Percentiles rank a stretch among this genome's conserved stretches.
Evolutionary conservation across 2,113 vertebrate species (phyloP).

Genomic region (Gnathonemus echidnorhynchus): DNA sequence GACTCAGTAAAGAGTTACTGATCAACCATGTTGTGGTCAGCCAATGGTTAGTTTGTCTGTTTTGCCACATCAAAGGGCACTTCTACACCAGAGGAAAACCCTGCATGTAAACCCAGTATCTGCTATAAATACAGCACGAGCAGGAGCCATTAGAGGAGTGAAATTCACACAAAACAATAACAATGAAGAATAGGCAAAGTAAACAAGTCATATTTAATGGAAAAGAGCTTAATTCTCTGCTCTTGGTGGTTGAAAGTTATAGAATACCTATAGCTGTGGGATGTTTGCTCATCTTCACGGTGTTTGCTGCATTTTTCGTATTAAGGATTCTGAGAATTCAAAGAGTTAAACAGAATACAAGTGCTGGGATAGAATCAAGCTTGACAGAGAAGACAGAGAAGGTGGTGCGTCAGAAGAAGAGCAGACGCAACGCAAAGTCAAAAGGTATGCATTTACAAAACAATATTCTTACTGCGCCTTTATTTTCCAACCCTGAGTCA

Average conservation of each 20-base stretch:
- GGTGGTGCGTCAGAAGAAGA: neutral
- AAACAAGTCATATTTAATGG: constrained; percentile 7
- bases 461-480: neutral
- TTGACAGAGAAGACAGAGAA: neutral
- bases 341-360: constrained; percentile 36
- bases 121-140: neutral
- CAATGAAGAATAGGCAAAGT: constrained; percentile 31
- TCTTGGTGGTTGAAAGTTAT: constrained; percentile 50
- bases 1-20: neutral
- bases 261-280: constrained; percentile 49
- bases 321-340: constrained; percentile 50
- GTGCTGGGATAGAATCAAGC: neutral
- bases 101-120: constrained; percentile 7
- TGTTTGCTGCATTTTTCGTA: constrained; percentile 51
- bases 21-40: neutral
- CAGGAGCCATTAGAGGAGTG: neutral
- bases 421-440: neutral
- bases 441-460: neutral
- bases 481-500: neutral
- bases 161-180: neutral
- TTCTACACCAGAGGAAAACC: constrained; percentile 16
- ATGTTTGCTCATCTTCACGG: constrained; percentile 41
- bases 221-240: constrained; percentile 48
- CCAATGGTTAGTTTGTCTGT: neutral
- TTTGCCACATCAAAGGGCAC: constrained; percentile 46